These are phyloP conservation scores for Cantharis flavilabris DNA, from an alignment of 2,888 invertebrate species.

Conservation along the genomic window DNA sequence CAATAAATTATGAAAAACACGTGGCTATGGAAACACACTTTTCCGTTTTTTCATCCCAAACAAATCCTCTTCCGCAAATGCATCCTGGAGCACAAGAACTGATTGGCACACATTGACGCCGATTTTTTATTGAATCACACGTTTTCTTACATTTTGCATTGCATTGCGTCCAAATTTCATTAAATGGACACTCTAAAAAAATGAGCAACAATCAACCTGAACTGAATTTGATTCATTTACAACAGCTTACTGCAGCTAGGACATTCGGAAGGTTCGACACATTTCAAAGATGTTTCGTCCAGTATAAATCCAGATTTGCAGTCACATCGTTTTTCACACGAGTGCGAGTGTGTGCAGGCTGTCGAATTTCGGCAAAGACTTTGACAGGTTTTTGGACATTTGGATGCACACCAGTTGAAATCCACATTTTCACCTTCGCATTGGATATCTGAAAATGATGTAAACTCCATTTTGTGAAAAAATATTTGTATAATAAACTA, in stretches of 20 bases:
- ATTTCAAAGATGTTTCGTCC: not conserved
- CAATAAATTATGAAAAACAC: not conserved
- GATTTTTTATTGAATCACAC: not conserved
- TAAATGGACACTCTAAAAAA: not conserved
- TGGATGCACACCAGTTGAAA: not conserved
- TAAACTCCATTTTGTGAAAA: no score
- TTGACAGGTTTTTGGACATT: not conserved
- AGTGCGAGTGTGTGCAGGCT: not conserved
- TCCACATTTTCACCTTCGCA: not conserved
- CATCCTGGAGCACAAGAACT: not conserved
- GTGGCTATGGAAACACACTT: not conserved
- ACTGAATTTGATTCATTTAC: no score
- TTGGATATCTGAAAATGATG: not conserved
- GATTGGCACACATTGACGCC: not conserved
- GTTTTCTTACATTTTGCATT: not conserved
- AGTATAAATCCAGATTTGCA: not conserved
- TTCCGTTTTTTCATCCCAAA: not conserved
- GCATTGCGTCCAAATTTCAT: not conserved
- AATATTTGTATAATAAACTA: not conserved
- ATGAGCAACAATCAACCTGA: no score
- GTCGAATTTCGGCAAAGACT: not conserved
- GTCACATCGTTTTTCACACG: not conserved
- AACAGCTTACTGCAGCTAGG: not conserved
- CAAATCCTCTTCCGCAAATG: not conserved
- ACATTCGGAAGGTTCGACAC: not conserved